These are phyloP conservation scores for Chaetogeoica ovagalla DNA, from an alignment of 2,888 invertebrate genomes.

Conservation along the genomic window DNA sequence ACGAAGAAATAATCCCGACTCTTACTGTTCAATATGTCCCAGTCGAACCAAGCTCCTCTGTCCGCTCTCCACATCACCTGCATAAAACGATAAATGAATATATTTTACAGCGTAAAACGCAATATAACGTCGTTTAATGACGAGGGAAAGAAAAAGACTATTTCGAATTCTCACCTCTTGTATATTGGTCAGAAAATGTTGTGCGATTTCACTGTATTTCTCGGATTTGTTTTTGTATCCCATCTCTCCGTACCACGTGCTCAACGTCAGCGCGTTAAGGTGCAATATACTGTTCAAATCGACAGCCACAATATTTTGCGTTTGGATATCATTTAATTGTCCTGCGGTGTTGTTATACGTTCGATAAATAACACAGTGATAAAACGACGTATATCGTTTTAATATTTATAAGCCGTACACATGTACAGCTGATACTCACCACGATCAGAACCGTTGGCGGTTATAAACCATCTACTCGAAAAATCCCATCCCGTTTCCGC, in stretches of 20 bases:
- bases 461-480: constrained; percentile 76
- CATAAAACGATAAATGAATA: too few species aligned
- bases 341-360: constrained; percentile 53
- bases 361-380: neutral
- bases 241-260: constrained; percentile 65
- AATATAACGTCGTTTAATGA: too few species aligned
- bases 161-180: constrained; percentile 60
- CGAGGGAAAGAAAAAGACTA: too few species aligned
- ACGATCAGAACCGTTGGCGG: constrained; percentile 59
- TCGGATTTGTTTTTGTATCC: constrained; percentile 62
- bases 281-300: constrained; percentile 80
- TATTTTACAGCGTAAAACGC: too few species aligned
- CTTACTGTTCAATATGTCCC: constrained; percentile 64
- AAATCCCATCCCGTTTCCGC: constrained; percentile 91
- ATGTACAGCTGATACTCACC: constrained; percentile 54
- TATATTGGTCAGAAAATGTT: constrained; percentile 67
- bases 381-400: constrained; percentile 58
- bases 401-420: neutral
- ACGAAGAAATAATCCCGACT: constrained; percentile 70
- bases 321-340: constrained; percentile 67
- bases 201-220: constrained; percentile 64
- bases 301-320: constrained; percentile 74
- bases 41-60: constrained; percentile 80
- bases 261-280: constrained; percentile 68
- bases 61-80: constrained; percentile 73